Evolutionary conservation across 2,113 vertebrate genomes (phyloP).

Genomic region (Laticauda laticaudata): DNA sequence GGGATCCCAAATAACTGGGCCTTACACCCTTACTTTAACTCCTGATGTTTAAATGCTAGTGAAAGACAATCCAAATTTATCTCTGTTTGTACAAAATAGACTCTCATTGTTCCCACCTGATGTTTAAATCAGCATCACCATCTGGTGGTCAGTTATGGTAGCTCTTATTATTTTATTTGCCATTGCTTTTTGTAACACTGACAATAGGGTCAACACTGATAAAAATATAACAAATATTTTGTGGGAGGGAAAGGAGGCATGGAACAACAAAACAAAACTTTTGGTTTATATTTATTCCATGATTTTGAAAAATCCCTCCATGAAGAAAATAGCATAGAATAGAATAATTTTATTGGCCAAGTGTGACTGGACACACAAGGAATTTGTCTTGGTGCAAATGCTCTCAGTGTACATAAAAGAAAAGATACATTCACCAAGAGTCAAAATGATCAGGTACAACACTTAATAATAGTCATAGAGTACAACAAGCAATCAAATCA

Average conservation of each 20-base stretch:
- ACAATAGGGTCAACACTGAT: too few relatives aligned
- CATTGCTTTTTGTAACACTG: neutral
- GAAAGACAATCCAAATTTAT: neutral
- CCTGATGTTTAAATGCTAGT: neutral
- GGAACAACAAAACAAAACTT: neutral
- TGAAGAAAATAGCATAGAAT: neutral
- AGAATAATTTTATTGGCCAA: too few relatives aligned
- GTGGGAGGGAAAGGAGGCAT: neutral
- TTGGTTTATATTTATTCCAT: neutral
- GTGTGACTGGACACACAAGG: too few relatives aligned
- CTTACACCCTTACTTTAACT: neutral
- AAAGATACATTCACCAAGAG: too few relatives aligned
- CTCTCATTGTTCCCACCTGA: neutral
- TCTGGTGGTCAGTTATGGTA: neutral
- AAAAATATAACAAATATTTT: neutral
- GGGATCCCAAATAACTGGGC: neutral
- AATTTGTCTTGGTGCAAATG: too few relatives aligned
- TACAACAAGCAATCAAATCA: too few relatives aligned
- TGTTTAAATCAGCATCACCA: conserved; percentile 10
- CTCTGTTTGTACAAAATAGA: neutral
- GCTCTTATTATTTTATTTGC: neutral
- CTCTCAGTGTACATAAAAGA: too few relatives aligned
- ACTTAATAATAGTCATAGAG: too few relatives aligned
- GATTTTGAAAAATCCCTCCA: neutral
- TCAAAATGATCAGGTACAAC: too few relatives aligned